Base-by-base conservation (phyloP, 2,797 vertebrate genomes). In the Staurois parvus region DNA sequence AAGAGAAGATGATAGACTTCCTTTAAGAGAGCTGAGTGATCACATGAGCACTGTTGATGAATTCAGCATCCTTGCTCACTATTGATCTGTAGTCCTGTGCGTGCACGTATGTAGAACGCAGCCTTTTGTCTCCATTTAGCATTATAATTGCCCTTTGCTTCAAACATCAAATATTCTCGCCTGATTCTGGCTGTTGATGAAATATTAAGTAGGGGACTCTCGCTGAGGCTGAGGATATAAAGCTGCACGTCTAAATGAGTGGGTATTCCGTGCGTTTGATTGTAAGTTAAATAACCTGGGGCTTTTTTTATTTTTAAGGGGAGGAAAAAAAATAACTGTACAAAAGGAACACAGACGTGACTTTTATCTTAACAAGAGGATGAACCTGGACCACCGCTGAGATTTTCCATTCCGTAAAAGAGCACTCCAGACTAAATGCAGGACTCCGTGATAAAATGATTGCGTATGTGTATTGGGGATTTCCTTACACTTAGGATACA, bases 261-360 rank as follows among this genome's bases (percentile, higher is more conserved):
- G 80, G 30, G 28, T 32, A 74, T 73, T 82, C 45, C 34, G 30
- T 17, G 30, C 48, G 13, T 73, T 37, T 81, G 15, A 81, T 81
- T 72, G 24, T 40, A 82, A 74, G 80, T 82, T 82, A 82, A 72
- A 81, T 81, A 81, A 62, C 79, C 79, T 4, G 34, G 59, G 79
- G 79, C 45, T 37, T 81, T 56, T 72, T 67, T 28, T 17, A n/a
- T 48, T 48, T 67, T 24, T 45, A 42, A 17, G 45, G 15, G 45
- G 45, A 48, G 11, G 15, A 17, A 45, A 17, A 48, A 13, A 32
- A 76, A 45, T 70, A 30, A 52, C 34, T 29, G 15, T 1, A 59
- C 26, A 62, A 29, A 62, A 66, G 76, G 32, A 52, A 30, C 56
- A 48, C n/a, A n/a, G 70, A n/a, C 24, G n/a, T 6, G 6, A n/a